Percentiles rank a stretch among this genome's conserved stretches.
phyloP scores from a whole-genome alignment of 2,888 invertebrate species.

The Drosophila planitibia region DNA sequence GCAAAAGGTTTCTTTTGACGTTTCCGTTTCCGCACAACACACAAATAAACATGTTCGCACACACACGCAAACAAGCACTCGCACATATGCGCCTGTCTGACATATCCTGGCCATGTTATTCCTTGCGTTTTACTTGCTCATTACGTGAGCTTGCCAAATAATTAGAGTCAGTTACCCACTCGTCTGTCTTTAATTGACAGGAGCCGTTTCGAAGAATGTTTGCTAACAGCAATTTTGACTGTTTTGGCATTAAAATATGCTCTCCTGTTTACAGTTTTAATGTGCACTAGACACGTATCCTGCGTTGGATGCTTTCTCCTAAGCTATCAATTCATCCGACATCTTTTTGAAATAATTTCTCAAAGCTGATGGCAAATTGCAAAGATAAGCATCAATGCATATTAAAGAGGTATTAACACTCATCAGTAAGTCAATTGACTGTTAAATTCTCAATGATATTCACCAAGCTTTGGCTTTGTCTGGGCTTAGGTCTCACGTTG shows the following conservation, averaged over 20 bases:
- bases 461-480: conserved; percentile 27
- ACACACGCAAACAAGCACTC: conserved; percentile 5
- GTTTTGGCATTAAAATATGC: conserved; percentile 36
- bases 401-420: conserved; percentile 62
- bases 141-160: conserved; percentile 74
- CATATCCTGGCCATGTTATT: conserved; percentile 30
- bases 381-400: conserved; percentile 4
- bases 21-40: conserved; percentile 25
- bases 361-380: conserved; percentile 2
- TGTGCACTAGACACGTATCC: conserved; percentile 29
- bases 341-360: conserved; percentile 36
- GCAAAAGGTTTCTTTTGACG: conserved; percentile 37
- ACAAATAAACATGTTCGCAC: conserved; percentile 17
- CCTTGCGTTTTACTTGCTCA: conserved; percentile 72
- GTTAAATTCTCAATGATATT: conserved; percentile 59
- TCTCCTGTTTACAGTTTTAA: background rate
- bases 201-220: conserved; percentile 14
- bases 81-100: conserved; percentile 11
- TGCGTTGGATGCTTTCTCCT: background rate
- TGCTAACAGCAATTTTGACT: background rate
- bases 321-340: conserved; percentile 49
- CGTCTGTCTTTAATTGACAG: conserved; percentile 24
- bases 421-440: conserved; percentile 73
- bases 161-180: conserved; percentile 76
- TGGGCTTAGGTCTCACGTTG: conserved; percentile 6